Percentiles rank a stretch among this genome's conserved stretches.
These are phyloP conservation scores for Eurosta solidaginis DNA, from an alignment of 1,140 invertebrate species.

Conservation along the genomic window DNA sequence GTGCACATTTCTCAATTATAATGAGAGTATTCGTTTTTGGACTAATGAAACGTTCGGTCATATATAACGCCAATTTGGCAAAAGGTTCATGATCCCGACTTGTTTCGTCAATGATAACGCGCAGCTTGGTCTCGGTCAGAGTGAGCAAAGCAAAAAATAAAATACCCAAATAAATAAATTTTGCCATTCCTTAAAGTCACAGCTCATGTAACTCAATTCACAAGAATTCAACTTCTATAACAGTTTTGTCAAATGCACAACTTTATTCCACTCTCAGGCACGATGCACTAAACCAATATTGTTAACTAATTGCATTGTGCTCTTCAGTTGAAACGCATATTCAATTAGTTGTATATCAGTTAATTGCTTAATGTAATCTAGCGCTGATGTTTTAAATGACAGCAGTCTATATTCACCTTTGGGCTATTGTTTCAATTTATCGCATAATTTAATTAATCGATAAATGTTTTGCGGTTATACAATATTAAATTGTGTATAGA, in stretches of 20 bases:
- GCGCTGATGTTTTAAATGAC: not conserved
- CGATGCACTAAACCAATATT: not conserved
- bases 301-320: too few species aligned
- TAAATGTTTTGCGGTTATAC: not conserved
- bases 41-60: slow-evolving; percentile 17
- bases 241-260: too few species aligned
- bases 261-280: too few species aligned
- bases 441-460: not conserved
- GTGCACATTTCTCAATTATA: slow-evolving; percentile 23
- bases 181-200: not conserved
- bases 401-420: not conserved
- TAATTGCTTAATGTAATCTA: slow-evolving; percentile 3
- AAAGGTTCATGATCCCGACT: not conserved
- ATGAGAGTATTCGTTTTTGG: slow-evolving; percentile 28
- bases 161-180: not conserved
- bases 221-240: too few species aligned
- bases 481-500: not conserved
- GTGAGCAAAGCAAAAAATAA: not conserved
- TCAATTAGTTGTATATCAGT: not conserved
- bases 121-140: not conserved
- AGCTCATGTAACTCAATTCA: too few species aligned
- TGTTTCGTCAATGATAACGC: not conserved
- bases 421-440: not conserved
- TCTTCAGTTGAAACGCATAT: not conserved
- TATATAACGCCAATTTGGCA: slow-evolving; percentile 15